Evolutionary conservation across 2,797 vertebrate species (phyloP).

Genomic region (Apodemus agrarius): DNA sequence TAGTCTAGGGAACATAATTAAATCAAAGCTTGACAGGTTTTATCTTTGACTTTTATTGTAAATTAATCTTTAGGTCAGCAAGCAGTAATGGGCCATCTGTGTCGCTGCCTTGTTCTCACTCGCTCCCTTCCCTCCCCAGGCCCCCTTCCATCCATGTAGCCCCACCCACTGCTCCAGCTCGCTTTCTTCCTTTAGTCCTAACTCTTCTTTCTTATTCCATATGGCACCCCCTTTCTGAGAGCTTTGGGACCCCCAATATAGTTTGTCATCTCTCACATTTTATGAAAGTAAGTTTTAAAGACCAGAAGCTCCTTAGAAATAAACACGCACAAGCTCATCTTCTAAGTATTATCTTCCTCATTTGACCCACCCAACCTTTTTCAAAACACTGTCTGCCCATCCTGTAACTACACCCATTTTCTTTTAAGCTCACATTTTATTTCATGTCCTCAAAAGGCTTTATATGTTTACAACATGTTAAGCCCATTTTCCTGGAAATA

Average conservation of each 20-base stretch:
- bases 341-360: conserved; percentile 16
- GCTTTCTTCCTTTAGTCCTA: neutral
- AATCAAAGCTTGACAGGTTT: conserved; percentile 20
- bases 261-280: conserved; percentile 14
- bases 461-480: neutral
- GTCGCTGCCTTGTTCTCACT: neutral
- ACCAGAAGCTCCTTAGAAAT: conserved; percentile 28
- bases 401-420: conserved; percentile 54
- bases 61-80: neutral
- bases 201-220: neutral
- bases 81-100: neutral
- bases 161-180: neutral
- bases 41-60: conserved; percentile 2
- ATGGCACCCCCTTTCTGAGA: conserved; percentile 29
- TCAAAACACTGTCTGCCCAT: conserved; percentile 31
- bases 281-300: conserved; percentile 45
- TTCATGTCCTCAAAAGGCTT: neutral
- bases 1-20: conserved; percentile 2
- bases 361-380: conserved; percentile 47
- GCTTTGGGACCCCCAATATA: neutral
- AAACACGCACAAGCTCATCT: neutral
- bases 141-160: neutral
- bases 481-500: neutral
- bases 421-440: conserved; percentile 42
- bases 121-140: neutral